Evolutionary conservation across 1,140 invertebrate genomes (phyloP).

Genomic region (Harlomillsia oculata): DNA sequence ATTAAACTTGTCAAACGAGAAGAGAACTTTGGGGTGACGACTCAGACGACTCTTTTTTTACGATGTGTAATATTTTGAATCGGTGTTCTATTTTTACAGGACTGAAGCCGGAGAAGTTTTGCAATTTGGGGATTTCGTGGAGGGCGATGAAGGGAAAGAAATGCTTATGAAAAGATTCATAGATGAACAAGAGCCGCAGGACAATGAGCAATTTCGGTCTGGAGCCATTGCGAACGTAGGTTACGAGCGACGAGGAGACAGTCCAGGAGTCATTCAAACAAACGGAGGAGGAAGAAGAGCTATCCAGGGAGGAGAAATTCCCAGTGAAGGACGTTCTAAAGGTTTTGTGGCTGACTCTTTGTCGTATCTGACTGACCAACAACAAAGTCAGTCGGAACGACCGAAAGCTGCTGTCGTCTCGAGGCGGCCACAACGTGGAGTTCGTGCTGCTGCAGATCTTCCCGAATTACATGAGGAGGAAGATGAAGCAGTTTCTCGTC

Average conservation of each 20-base stretch:
- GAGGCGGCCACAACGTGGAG: constrained; percentile 7
- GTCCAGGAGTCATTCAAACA: background rate
- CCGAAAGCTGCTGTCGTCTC: constrained; percentile 28
- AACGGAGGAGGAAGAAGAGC: background rate
- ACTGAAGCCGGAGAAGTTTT: constrained; percentile 33
- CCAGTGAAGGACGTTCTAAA: no score
- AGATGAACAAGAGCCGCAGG: constrained; percentile 21
- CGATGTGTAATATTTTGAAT: no score
- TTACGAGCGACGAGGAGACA: background rate
- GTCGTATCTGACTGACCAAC: background rate
- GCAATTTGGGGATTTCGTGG: constrained; percentile 29
- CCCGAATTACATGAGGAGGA: background rate
- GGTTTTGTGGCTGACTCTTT: background rate
- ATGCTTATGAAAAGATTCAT: constrained; percentile 33
- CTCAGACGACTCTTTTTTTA: no score
- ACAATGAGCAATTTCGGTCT: constrained; percentile 1
- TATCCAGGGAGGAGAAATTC: background rate
- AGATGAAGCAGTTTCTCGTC: background rate
- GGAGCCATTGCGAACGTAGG: background rate
- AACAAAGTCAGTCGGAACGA: constrained; percentile 6
- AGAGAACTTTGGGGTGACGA: no score
- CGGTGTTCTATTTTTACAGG: constrained; percentile 17
- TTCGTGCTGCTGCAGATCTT: background rate
- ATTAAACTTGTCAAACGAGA: no score
- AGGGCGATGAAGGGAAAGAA: constrained; percentile 35